Evolutionary conservation across 2,888 invertebrate species (phyloP).

Genomic region (Phengaris arion): DNA sequence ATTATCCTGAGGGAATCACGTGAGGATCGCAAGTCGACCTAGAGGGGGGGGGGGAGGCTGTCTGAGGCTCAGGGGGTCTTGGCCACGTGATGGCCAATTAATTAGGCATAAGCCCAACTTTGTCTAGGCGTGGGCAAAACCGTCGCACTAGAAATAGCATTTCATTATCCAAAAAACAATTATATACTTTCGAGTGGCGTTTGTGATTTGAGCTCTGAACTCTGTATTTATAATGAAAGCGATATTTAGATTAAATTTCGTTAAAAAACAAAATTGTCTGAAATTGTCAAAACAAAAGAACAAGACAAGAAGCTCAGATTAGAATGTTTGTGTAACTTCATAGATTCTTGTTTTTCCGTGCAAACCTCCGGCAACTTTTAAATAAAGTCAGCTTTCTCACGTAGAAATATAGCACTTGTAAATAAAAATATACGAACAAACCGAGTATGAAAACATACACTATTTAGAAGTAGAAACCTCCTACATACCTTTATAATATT

Average conservation of each 20-base stretch:
- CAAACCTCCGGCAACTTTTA: too few species aligned
- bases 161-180: constrained; percentile 14
- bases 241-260: too few species aligned
- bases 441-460: too few species aligned
- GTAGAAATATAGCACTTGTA: not conserved
- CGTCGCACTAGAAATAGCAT: constrained; percentile 30
- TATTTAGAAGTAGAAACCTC: too few species aligned
- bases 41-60: constrained; percentile 54
- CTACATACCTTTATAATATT: too few species aligned
- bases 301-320: not conserved
- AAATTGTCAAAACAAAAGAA: not conserved
- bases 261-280: too few species aligned
- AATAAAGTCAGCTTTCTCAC: not conserved
- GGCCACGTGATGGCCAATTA: constrained; percentile 60
- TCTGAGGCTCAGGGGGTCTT: constrained; percentile 61
- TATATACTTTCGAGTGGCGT: not conserved
- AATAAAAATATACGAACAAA: too few species aligned
- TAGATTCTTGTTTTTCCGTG: not conserved
- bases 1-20: constrained; percentile 63
- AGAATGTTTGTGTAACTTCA: not conserved
- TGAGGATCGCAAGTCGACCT: constrained; percentile 56
- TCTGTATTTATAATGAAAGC: not conserved
- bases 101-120: constrained; percentile 55
- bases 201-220: not conserved
- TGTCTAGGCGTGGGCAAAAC: constrained; percentile 32